Conservation (phyloP, 2,888 invertebrate species). For the Acanthococcus lagerstroemiae region DNA sequence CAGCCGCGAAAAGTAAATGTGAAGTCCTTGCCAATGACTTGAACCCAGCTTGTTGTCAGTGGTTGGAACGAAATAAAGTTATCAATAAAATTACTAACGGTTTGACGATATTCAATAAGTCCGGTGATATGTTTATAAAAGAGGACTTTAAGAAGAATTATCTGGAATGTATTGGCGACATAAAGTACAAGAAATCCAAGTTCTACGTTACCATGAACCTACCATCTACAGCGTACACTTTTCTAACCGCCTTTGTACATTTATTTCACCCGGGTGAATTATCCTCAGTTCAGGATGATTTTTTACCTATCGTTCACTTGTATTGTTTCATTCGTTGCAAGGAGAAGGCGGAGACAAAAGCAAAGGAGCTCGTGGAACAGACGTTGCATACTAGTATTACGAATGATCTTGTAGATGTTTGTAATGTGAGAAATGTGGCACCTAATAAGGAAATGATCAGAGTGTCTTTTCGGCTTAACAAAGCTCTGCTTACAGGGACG, state of each 20-base stretch:
- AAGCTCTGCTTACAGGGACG: conserved; percentile 45
- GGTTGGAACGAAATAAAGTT: conserved; percentile 69
- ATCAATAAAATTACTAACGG: conserved; percentile 61
- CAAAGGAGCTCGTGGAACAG: conserved; percentile 51
- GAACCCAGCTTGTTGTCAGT: conserved; percentile 83
- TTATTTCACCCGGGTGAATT: conserved; percentile 47
- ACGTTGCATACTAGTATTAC: conserved; percentile 43
- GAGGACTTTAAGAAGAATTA: conserved; percentile 56
- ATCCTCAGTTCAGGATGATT: conserved; percentile 42
- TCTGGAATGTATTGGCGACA: conserved; percentile 40
- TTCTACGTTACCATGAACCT: conserved; percentile 88
- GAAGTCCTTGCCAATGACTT: conserved; percentile 87
- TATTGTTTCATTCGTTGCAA: conserved; percentile 62
- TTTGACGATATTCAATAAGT: conserved; percentile 64
- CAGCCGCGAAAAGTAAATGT: conserved; percentile 64
- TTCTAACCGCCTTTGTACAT: conserved; percentile 65
- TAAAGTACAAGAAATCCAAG: conserved; percentile 42
- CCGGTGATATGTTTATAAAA: conserved; percentile 79
- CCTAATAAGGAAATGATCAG: conserved; percentile 94
- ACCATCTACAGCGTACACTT: conserved; percentile 81
- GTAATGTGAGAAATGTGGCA: conserved; percentile 83
- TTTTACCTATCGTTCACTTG: conserved; percentile 58
- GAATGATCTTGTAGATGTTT: conserved; percentile 51
- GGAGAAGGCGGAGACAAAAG: conserved; percentile 47
- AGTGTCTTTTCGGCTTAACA: conserved; percentile 63